Evolutionary conservation across 2,113 vertebrate species (phyloP).

Genomic region (Corythornis cristatus): DNA sequence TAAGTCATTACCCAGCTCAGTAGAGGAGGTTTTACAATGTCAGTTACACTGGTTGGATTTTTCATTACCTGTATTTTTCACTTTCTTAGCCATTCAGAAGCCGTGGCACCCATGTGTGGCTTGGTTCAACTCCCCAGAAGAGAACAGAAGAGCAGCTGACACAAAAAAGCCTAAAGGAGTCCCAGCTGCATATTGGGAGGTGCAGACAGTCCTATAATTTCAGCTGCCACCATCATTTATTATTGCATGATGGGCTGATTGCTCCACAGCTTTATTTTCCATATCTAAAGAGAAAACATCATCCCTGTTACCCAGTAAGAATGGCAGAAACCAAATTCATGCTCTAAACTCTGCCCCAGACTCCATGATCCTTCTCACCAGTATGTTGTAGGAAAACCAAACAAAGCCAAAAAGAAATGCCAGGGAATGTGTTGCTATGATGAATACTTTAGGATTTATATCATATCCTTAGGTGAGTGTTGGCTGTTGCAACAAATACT

Average conservation of each 20-base stretch:
- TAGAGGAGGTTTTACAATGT: neutral
- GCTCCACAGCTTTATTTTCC: neutral
- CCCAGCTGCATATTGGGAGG: conserved; percentile 21
- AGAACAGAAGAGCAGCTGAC: conserved; percentile 12
- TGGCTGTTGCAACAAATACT: neutral
- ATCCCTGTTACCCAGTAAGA: neutral
- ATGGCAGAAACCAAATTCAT: neutral
- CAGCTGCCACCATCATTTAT: conserved; percentile 14
- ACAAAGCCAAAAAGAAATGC: neutral
- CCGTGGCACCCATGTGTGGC: conserved; percentile 28
- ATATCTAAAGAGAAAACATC: neutral
- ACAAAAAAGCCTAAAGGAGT: conserved; percentile 14
- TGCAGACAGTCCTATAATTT: conserved; percentile 1
- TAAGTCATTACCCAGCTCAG: neutral
- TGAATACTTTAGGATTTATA: conserved; percentile 5
- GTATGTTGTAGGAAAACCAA: neutral
- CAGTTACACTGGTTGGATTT: neutral
- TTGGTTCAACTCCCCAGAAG: neutral
- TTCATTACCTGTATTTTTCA: conserved; percentile 20
- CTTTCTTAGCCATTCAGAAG: neutral
- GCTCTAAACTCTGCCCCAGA: neutral
- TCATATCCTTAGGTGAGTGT: neutral
- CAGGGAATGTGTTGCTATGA: neutral
- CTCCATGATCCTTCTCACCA: neutral
- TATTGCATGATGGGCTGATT: neutral